Percentiles rank a stretch among this genome's conserved stretches.
phyloP scores from a whole-genome alignment of 1,140 invertebrate species.

The Cotesia glomerata region DNA sequence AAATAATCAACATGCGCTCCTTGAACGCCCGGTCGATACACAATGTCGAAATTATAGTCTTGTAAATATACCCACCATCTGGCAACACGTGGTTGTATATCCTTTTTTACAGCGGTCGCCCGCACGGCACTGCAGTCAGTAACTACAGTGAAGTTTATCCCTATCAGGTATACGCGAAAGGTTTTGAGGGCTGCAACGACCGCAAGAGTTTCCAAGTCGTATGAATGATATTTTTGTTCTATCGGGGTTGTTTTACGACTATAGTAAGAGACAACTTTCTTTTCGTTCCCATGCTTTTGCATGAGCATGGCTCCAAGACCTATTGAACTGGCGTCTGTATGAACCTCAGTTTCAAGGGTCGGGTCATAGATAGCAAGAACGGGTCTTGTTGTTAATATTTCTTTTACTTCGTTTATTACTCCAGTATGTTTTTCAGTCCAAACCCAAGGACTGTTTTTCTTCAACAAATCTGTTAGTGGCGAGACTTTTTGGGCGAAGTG shows the following conservation, averaged over 20 bases:
- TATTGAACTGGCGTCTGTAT: constrained; percentile 43
- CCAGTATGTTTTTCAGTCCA: background rate
- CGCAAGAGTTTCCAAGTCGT: constrained; percentile 49
- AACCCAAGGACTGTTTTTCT: background rate
- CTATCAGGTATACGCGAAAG: constrained; percentile 51
- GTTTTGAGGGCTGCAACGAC: constrained; percentile 44
- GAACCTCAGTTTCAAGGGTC: constrained; percentile 34
- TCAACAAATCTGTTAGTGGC: constrained; percentile 34
- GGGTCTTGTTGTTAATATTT: background rate
- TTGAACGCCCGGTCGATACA: constrained; percentile 32
- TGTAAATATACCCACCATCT: too few species aligned
- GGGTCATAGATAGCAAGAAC: constrained; percentile 28
- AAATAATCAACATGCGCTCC: constrained; percentile 52
- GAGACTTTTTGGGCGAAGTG: constrained; percentile 31
- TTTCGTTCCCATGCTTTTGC: constrained; percentile 31
- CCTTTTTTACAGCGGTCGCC: constrained; percentile 47
- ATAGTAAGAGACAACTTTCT: constrained; percentile 40
- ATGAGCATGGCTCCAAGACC: constrained; percentile 43
- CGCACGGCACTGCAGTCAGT: constrained; percentile 53
- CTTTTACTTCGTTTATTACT: constrained; percentile 10
- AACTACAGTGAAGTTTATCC: constrained; percentile 47
- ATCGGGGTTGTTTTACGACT: constrained; percentile 43
- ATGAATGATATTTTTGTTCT: constrained; percentile 51
- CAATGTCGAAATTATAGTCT: too few species aligned
- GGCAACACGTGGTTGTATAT: constrained; percentile 44